A percentile compares a stretch with the other conserved stretches of the same genome.
Evolutionary conservation across 2,797 vertebrate genomes (phyloP).

Genomic region (Sciurus vulgaris): DNA sequence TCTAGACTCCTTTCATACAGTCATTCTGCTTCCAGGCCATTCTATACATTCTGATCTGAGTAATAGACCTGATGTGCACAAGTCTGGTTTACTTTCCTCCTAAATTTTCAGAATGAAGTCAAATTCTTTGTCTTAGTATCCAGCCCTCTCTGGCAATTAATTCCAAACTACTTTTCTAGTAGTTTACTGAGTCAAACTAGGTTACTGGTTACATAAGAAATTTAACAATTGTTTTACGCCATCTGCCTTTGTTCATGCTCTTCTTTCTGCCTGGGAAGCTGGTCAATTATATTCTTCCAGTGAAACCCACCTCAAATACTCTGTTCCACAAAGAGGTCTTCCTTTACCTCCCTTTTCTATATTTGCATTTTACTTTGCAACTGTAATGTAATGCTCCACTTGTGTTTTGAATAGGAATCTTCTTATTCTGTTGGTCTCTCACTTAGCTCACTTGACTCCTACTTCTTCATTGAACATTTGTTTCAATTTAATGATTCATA

Average conservation of each 20-base stretch:
- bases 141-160: conserved; percentile 1
- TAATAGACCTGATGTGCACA: background rate
- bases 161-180: conserved; percentile 25
- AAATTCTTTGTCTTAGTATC: conserved; percentile 30
- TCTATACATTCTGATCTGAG: background rate
- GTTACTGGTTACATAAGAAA: background rate
- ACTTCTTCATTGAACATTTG: conserved; percentile 44
- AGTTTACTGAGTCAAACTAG: conserved; percentile 33
- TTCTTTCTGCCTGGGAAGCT: conserved; percentile 30
- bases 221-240: background rate
- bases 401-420: background rate
- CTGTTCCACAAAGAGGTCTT: conserved; percentile 3
- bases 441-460: conserved; percentile 30
- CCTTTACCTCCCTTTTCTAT: background rate
- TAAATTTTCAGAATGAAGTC: conserved; percentile 57
- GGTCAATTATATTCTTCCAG: background rate
- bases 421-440: conserved; percentile 40
- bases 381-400: background rate
- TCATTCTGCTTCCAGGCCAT: background rate
- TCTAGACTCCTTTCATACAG: background rate
- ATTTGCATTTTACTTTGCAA: conserved; percentile 44
- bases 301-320: conserved; percentile 5
- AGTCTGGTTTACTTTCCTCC: conserved; percentile 36
- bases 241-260: conserved; percentile 21
- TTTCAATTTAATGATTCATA: conserved; percentile 36